Conservation (phyloP, 1,140 invertebrate genomes). For the Drosophila neocordata region DNA sequence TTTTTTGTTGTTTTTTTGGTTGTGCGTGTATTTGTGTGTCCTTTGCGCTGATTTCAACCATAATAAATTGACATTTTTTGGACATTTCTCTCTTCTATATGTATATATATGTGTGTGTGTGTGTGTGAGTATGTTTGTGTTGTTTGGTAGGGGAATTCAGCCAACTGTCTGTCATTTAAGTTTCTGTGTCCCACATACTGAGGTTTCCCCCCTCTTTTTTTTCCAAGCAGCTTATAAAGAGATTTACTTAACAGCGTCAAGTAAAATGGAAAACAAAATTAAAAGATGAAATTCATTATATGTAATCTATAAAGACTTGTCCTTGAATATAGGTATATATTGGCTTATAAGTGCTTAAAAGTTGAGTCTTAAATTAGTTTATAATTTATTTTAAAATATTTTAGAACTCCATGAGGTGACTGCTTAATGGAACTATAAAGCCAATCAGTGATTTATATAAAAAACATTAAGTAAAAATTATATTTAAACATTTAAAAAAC, state of each 20-base stretch:
- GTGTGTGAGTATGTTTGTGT: slow-evolving; percentile 2
- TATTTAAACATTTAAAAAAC: too few species aligned
- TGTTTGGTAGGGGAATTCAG: slow-evolving; percentile 21
- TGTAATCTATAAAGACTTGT: not conserved
- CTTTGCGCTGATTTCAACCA: slow-evolving; percentile 57
- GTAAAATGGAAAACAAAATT: not conserved
- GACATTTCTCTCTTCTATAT: slow-evolving; percentile 34
- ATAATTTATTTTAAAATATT: too few species aligned
- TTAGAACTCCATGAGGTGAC: too few species aligned
- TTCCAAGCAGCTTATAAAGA: slow-evolving; percentile 18
- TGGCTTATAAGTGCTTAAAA: too few species aligned
- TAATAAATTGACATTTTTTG: slow-evolving; percentile 74
- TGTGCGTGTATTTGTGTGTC: slow-evolving; percentile 19
- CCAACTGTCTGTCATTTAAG: slow-evolving; percentile 58
- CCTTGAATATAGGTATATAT: too few species aligned
- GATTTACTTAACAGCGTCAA: slow-evolving; percentile 1
- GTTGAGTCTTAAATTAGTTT: too few species aligned
- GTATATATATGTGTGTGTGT: slow-evolving; percentile 13
- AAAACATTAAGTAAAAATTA: too few species aligned
- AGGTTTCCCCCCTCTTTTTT: slow-evolving; percentile 25
- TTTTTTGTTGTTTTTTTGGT: too few species aligned
- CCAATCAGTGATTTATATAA: too few species aligned
- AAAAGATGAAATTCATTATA: not conserved
- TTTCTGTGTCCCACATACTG: slow-evolving; percentile 18
- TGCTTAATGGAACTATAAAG: too few species aligned